phyloP scores from a whole-genome alignment of 2,113 vertebrate species.

The Atlantisia rogersi region DNA sequence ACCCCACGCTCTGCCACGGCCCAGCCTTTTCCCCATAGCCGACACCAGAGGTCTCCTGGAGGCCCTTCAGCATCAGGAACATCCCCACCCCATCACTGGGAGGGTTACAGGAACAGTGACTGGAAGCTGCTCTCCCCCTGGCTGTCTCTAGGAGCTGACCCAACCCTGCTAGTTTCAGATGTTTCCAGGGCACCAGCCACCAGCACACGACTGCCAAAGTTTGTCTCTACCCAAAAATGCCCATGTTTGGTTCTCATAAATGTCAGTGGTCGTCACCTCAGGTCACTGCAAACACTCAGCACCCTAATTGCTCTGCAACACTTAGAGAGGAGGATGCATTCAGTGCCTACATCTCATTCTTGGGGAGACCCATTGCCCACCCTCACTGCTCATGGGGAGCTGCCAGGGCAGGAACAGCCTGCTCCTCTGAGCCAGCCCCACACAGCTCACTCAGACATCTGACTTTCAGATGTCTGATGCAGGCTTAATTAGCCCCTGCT shows the following conservation, averaged over 20 bases:
- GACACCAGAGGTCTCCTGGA: background rate
- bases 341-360: accelerated
- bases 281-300: background rate
- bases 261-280: background rate
- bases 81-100: background rate
- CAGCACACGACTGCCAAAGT: too few species aligned
- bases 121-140: background rate
- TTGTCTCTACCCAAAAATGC: too few species aligned
- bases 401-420: background rate
- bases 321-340: background rate
- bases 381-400: background rate
- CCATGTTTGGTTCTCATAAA: background rate
- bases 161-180: background rate
- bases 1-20: too few species aligned
- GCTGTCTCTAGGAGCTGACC: background rate
- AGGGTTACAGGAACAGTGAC: background rate
- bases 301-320: background rate
- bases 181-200: background rate
- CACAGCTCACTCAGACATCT: background rate
- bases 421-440: background rate
- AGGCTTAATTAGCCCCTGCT: background rate
- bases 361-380: background rate
- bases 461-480: background rate
- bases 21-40: background rate
- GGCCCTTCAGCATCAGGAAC: background rate